Percentiles rank a stretch among this genome's conserved stretches.
phyloP scores from a whole-genome alignment of 2,797 vertebrate genomes.

The Telmatherina bonti region DNA sequence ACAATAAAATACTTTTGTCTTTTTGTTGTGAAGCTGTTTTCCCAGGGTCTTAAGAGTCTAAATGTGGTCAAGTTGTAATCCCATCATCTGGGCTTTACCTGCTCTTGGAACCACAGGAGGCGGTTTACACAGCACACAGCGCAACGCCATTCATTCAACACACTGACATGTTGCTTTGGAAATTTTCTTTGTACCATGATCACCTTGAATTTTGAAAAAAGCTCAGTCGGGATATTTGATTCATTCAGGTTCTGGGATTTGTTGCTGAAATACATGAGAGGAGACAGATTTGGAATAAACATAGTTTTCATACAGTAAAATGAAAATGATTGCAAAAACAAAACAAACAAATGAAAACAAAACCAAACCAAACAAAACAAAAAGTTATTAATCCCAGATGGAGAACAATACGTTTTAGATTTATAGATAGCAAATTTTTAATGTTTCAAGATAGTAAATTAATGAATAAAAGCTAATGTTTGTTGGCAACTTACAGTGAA shows the following conservation, averaged over 20 bases:
- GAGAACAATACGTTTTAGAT: too few relatives aligned
- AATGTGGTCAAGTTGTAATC: conserved; percentile 61
- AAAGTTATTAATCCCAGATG: too few relatives aligned
- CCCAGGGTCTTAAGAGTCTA: too few relatives aligned
- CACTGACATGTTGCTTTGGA: conserved; percentile 62
- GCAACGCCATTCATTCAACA: conserved; percentile 69
- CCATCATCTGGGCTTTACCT: conserved; percentile 74
- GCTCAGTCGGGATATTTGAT: conserved; percentile 65
- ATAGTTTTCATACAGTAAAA: conserved; percentile 9
- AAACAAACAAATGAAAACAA: too few relatives aligned
- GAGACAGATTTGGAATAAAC: conserved; percentile 70
- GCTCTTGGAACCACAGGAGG: conserved; percentile 54
- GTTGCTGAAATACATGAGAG: conserved; percentile 60
- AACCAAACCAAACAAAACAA: too few relatives aligned
- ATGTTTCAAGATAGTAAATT: conserved; percentile 1
- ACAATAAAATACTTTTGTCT: conserved; percentile 19
- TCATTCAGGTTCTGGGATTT: conserved; percentile 66
- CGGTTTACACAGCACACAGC: conserved; percentile 75
- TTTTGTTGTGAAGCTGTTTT: conserved; percentile 6
- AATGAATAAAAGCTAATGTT: not conserved
- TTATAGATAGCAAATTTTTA: conserved; percentile 13
- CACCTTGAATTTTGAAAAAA: conserved; percentile 62
- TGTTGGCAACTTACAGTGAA: too few relatives aligned
- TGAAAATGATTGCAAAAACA: too few relatives aligned
- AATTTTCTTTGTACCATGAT: conserved; percentile 75